Base-by-base conservation (phyloP, 2,797 vertebrate genomes). In the Chromis chromis region DNA sequence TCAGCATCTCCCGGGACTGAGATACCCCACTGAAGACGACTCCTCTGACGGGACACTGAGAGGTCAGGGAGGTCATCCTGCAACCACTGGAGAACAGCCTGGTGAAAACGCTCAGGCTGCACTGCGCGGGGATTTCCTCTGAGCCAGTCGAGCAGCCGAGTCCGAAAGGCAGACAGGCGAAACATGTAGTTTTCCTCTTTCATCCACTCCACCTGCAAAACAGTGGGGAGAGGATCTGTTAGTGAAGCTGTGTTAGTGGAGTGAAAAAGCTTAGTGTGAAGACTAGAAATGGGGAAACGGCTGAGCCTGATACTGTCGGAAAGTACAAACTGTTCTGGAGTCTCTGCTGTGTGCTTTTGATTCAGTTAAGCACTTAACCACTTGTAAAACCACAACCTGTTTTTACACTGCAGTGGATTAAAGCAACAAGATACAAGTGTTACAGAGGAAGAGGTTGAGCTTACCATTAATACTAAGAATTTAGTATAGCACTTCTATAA, bases 151-250 rank as follows among this genome's bases (percentile, higher is more conserved):
- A 81, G 94, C 59, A 99, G 86, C 0, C 90, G 92, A 36, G 92
- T 84, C 24, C 84, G 94, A 58, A 99, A 97, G 0, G 80, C 85
- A 0, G 97, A 98, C 2, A 99, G 93, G 27, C 94, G 95, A 86
- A 99, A 99, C 93, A 99, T 96, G 80, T 99, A 99, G 81, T 99
- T 99, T 65, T 99, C 95, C 84, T 99, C 98, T 74, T 94, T 94
- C 90, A 96, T 96, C 98, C 98, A 99, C 76, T 98, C 96, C 78
- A 97, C 97, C 96, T 97, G 85, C 31, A 58, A 79, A 58, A 60
- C 1, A 74, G 22, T 0, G 9, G 11, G 0, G 3, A 70, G 16
- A 28, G 11, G 0, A 48, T 10, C 21, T 24, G 40, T 31, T 19
- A 3, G 31, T 22, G 10, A 33, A 40, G 28, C 5, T 4, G 16